Base-by-base conservation (phyloP, 2,888 invertebrate genomes). In the Pherbina coryleti region DNA sequence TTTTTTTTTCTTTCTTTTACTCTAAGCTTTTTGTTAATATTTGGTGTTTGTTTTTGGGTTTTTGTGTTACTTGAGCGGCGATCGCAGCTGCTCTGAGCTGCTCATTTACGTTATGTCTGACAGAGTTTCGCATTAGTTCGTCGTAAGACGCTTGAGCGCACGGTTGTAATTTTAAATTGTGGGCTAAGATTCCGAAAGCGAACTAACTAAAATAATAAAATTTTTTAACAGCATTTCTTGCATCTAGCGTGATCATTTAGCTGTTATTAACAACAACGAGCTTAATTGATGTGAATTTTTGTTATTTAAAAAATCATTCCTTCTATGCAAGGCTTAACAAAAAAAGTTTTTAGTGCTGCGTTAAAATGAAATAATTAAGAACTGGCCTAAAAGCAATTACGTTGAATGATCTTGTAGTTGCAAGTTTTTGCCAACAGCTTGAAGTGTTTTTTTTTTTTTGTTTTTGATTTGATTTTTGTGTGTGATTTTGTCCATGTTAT, bases 41-140 rank as follows among this genome's bases (percentile, higher is more conserved):
- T 25, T 31, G 22, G 34, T 34, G 8, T 34, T 9, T 67, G 67
- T 22, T 25, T 31, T 64, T 74, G 3, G 64, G 19, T 53, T 74
- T 3, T 51, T 66, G 69, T 62, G 62, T 62, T 62, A 25, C 25
- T 66, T 25, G 66, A 31, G 0, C 25, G 37, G 22, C 49, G 11
- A 72, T 57, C 19, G 55, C 19, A 57, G 57, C 72, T 44, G 44
- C 72, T 70, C 14, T n/a, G 64, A 31, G 17, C 57, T 37, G 34
- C 72, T 70, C 64, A 31, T 53, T 67, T 73, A 67, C 75, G 67
- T 75, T 53, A 17, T n/a, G 55, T 55, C 67, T 55, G 67, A 75
- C 67, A 37, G 25, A 53, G 51, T 53, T 60, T 37, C 34, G 55
- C 53, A 3, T 75, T 53, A 75, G 75, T 75, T 22, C n/a, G 34